Percentiles rank a stretch among this genome's conserved stretches.
Conservation (phyloP, 2,113 vertebrate genomes). For the Cariama cristata region DNA sequence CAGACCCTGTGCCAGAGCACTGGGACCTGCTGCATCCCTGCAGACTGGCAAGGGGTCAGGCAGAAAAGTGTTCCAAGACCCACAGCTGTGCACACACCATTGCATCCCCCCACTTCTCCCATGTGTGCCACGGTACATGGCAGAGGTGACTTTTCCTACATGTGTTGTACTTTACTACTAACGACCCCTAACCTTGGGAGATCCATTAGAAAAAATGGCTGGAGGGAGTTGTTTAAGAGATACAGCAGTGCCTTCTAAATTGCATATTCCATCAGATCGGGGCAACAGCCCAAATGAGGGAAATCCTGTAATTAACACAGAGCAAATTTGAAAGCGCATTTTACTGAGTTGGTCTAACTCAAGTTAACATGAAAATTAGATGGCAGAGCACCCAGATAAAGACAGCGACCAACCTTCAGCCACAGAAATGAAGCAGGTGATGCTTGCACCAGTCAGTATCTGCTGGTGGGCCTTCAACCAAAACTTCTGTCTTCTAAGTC, state of each 20-base stretch:
- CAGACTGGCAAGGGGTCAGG: not conserved
- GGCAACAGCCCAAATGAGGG: not conserved
- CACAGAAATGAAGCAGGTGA: not conserved
- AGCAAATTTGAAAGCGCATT: not conserved
- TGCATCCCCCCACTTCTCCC: accelerated
- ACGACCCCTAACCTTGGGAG: not conserved
- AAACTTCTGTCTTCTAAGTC: not conserved
- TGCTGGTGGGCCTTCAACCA: not conserved
- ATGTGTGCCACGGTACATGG: accelerated
- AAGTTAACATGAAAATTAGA: not conserved
- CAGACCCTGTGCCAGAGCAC: not conserved
- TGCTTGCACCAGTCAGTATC: not conserved
- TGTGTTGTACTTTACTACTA: not conserved
- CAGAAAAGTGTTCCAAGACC: not conserved
- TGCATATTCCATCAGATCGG: not conserved
- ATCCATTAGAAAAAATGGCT: not conserved
- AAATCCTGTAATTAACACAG: not conserved
- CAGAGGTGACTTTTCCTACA: not conserved
- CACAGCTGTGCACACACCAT: accelerated
- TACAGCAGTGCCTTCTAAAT: not conserved
- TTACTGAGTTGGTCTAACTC: not conserved
- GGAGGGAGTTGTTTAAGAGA: not conserved
- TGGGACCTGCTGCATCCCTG: not conserved
- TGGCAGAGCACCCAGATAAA: not conserved
- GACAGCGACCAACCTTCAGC: not conserved